A percentile compares a stretch with the other conserved stretches of the same genome.
Evolutionary conservation across 2,888 invertebrate genomes (phyloP).

Genomic region (Drosophila gaucha): DNA sequence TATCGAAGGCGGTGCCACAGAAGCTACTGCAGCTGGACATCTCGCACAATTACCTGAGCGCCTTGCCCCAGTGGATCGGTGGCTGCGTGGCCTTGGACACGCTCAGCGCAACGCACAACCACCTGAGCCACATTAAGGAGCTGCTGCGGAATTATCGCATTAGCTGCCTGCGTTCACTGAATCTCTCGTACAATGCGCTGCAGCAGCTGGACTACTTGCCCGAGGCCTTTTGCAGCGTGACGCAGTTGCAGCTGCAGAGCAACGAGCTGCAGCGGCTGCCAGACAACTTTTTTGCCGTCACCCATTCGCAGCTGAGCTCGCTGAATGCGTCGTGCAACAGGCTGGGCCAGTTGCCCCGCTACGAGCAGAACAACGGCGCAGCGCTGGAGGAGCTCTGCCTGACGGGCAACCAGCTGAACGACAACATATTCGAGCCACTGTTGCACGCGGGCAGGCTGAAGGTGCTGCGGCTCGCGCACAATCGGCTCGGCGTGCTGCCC

Average conservation of each 20-base stretch:
- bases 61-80: conserved; percentile 91
- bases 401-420: conserved; percentile 91
- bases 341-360: conserved; percentile 88
- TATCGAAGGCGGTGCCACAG: conserved; percentile 89
- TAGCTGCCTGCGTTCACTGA: conserved; percentile 89
- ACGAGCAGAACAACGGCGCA: conserved; percentile 85
- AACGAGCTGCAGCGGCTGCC: conserved; percentile 91
- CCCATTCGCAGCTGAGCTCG: conserved; percentile 87
- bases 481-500: conserved; percentile 90
- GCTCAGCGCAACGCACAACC: conserved; percentile 91
- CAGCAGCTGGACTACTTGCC: conserved; percentile 90
- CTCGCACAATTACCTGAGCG: conserved; percentile 90
- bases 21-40: conserved; percentile 91
- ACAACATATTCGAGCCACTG: conserved; percentile 88
- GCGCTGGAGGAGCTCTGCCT: conserved; percentile 88
- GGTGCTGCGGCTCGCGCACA: conserved; percentile 91
- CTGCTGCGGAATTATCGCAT: conserved; percentile 91
- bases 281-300: conserved; percentile 89
- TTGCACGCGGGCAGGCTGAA: conserved; percentile 88
- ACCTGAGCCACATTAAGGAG: conserved; percentile 89
- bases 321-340: conserved; percentile 93
- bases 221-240: conserved; percentile 83
- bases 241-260: conserved; percentile 90
- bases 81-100: conserved; percentile 90
- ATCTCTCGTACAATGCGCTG: conserved; percentile 91